Percentiles rank a stretch among this genome's conserved stretches.
phyloP scores from a whole-genome alignment of 2,888 invertebrate species.

The Pseudoips prasinana region DNA sequence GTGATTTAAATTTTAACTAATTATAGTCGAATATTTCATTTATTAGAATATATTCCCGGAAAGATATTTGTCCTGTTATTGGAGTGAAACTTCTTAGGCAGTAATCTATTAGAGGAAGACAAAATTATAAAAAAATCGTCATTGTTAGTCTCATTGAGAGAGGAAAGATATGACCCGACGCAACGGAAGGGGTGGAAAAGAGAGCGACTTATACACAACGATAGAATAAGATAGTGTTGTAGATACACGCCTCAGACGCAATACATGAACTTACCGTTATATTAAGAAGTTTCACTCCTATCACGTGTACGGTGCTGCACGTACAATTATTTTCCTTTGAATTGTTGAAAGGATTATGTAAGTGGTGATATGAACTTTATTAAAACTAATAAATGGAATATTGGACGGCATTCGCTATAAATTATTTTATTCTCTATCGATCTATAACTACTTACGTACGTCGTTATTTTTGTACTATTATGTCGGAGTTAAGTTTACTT shows the following conservation, averaged over 20 bases:
- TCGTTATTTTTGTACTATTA: conserved; percentile 78
- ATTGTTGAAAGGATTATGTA: conserved; percentile 32
- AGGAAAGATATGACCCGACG: no score
- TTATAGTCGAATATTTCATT: conserved; percentile 46
- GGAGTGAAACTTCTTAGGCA: no score
- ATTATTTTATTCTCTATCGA: conserved; percentile 43
- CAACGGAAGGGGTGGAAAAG: no score
- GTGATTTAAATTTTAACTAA: conserved; percentile 51
- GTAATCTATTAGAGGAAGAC: no score
- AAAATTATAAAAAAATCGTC: no score
- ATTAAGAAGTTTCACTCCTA: no score
- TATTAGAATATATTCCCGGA: conserved; percentile 24
- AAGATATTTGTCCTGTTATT: conserved; percentile 29
- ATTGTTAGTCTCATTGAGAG: no score
- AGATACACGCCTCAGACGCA: no score
- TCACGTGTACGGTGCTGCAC: no score
- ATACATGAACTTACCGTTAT: no score
- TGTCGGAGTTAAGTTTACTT: conserved; percentile 73
- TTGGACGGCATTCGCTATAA: conserved; percentile 30
- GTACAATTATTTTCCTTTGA: conserved; percentile 33
- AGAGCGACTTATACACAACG: no score
- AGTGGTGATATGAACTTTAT: conserved; percentile 20
- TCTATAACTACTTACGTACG: conserved; percentile 50
- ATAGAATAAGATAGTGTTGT: no score
- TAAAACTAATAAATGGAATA: conserved; percentile 33